phyloP scores from a whole-genome alignment of 2,113 vertebrate genomes.

The Ceratotherium simum region DNA sequence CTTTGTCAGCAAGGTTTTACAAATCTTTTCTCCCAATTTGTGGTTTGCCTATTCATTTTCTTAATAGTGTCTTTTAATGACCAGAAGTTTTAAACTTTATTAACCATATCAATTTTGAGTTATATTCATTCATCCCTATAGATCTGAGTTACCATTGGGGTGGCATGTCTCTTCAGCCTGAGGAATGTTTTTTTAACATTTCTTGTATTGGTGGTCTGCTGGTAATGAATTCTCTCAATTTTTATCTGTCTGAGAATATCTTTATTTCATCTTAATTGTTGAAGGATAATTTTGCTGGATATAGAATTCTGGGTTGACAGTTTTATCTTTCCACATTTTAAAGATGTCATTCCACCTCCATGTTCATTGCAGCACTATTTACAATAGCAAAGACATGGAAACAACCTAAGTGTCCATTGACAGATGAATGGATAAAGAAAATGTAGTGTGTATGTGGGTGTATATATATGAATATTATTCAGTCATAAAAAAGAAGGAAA shows the following conservation, averaged over 20 bases:
- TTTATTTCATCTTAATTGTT: too few relatives aligned
- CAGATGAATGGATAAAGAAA: neutral
- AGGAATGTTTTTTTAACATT: neutral
- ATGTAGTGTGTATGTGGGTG: too few relatives aligned
- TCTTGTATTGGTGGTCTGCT: neutral
- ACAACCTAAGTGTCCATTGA: neutral
- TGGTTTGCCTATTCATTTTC: neutral
- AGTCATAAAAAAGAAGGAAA: neutral
- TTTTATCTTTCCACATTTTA: neutral
- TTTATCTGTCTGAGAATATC: too few relatives aligned
- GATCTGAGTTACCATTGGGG: neutral
- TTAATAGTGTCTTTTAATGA: neutral
- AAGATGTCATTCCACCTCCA: neutral
- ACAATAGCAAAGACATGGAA: neutral
- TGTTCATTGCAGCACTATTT: neutral
- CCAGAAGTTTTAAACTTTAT: neutral
- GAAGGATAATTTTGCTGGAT: too few relatives aligned
- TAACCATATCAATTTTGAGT: neutral
- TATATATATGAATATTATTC: neutral
- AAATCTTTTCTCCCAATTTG: neutral
- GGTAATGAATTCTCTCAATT: too few relatives aligned
- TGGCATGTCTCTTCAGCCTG: neutral
- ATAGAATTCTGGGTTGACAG: neutral
- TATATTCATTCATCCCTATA: neutral
- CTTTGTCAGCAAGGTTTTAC: neutral